phyloP scores from a whole-genome alignment of 2,888 invertebrate genomes.

The Eumacrocentrus americanus region DNA sequence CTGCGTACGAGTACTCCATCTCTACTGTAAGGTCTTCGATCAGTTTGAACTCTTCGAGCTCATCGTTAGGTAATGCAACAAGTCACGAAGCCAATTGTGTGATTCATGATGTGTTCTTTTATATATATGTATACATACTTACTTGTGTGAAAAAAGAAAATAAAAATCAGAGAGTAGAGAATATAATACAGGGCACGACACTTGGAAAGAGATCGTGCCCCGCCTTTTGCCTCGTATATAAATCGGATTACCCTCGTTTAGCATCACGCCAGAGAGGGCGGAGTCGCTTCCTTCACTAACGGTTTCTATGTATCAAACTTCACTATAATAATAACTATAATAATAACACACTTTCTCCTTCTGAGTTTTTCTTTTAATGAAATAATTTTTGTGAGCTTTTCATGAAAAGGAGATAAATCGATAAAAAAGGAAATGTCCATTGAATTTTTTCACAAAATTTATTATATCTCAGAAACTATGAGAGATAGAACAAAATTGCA shows the following conservation, averaged over 20 bases:
- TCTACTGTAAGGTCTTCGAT: slow-evolving; percentile 88
- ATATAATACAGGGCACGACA: slow-evolving; percentile 5
- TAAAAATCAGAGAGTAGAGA: neutral
- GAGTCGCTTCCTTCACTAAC: slow-evolving; percentile 22
- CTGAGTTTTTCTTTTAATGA: neutral
- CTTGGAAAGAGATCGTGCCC: slow-evolving; percentile 3
- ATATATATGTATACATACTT: slow-evolving; percentile 22
- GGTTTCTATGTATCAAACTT: neutral
- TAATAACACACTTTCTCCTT: neutral
- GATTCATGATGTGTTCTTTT: slow-evolving; percentile 1
- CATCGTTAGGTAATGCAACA: slow-evolving; percentile 72
- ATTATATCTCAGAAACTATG: too few species aligned
- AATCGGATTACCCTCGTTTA: slow-evolving; percentile 51
- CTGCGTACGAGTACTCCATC: slow-evolving; percentile 81
- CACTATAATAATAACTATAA: neutral
- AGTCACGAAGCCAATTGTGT: slow-evolving; percentile 22
- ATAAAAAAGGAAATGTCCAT: too few species aligned
- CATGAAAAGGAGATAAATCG: neutral
- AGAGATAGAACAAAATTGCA: too few species aligned
- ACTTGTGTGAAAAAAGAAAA: slow-evolving; percentile 27
- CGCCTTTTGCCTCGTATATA: slow-evolving; percentile 32
- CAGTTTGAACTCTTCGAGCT: slow-evolving; percentile 79
- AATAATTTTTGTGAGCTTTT: neutral
- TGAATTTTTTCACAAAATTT: too few species aligned
- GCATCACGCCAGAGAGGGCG: slow-evolving; percentile 33